Conservation (phyloP, 2,888 invertebrate genomes). For the Syrphus vitripennis region DNA sequence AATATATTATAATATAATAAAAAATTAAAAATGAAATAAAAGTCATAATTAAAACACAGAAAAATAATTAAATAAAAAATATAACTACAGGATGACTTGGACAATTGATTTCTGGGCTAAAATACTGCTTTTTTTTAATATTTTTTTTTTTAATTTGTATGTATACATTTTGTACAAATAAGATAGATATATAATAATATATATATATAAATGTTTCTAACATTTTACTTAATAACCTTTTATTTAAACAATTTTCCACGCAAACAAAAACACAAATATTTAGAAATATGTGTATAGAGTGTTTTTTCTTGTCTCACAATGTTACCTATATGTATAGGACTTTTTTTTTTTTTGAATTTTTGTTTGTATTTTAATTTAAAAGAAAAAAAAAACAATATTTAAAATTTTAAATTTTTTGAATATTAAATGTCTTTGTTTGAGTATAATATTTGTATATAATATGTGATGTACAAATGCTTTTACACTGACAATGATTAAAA, state of each 20-base stretch:
- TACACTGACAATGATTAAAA: slow-evolving; percentile 45
- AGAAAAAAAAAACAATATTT: neutral
- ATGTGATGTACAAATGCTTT: slow-evolving; percentile 55
- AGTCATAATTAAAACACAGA: slow-evolving; percentile 11
- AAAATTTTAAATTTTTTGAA: neutral
- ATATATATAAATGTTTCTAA: slow-evolving; percentile 20
- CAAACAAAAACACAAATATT: slow-evolving; percentile 63
- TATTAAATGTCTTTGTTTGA: slow-evolving; percentile 48
- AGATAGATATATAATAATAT: neutral
- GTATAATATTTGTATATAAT: slow-evolving; percentile 33
- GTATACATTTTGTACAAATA: slow-evolving; percentile 51
- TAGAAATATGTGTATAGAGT: slow-evolving; percentile 4
- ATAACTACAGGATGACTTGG: slow-evolving; percentile 72
- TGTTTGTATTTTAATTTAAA: neutral
- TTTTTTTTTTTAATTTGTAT: slow-evolving; percentile 23
- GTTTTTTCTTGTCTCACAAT: neutral
- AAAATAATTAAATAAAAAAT: slow-evolving; percentile 51
- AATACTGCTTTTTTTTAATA: slow-evolving; percentile 26
- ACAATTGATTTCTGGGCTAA: slow-evolving; percentile 61
- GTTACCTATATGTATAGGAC: neutral
- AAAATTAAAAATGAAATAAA: neutral
- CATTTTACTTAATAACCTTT: slow-evolving; percentile 31
- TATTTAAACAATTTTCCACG: slow-evolving; percentile 63
- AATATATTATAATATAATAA: neutral
- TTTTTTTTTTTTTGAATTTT: neutral